Base-by-base conservation (phyloP, 2,888 invertebrate genomes). In the Lasioglossum morio region DNA sequence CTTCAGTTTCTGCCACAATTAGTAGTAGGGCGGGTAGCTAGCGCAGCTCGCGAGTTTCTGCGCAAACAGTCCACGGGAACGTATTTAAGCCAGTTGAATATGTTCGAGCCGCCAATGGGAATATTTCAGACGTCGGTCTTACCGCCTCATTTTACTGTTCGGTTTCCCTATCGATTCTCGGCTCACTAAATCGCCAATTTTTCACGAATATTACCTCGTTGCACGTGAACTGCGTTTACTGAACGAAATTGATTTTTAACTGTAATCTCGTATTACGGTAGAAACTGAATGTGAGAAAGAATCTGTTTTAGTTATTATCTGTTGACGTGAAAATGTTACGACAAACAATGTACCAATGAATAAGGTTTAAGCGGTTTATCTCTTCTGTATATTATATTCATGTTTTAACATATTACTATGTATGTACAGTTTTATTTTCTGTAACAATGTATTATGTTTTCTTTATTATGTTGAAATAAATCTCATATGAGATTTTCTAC, bases 1-100 rank as follows among this genome's bases (percentile, higher is more conserved):
- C 82, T 74, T 77, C 69, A 77, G 82, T 85, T 85, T 79, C 82
- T 77, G 75, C 76, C 82, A 75, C 85, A 88, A 87, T 88, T 85
- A 85, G 85, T 88, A 88, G 87, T 77, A 74, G 81, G 63, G 80
- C 78, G 81, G 30, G 34, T 60, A 40, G 70, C 66, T 43, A 69
- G 73, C 27, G 78, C 23, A 73, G 82, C 85, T 76, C 72, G 63
- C 80, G 87, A 82, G 79, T 80, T 78, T 66, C 73, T 53, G 53
- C 72, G 79, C 74, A 88, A 88, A 85, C 79, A 85, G 85, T 79
- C 77, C 78, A 77, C 76, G 57, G 66, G 57, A 82, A 79, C 78
- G 82, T 83, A 81, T 83, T 85, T 72, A 77, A 85, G 79, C 82
- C 76, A 16, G 57, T 53, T 30, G 80, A 80, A 85, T 82, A 76